Conservation (phyloP, 1,140 invertebrate genomes). For the Tenebrio molitor region DNA sequence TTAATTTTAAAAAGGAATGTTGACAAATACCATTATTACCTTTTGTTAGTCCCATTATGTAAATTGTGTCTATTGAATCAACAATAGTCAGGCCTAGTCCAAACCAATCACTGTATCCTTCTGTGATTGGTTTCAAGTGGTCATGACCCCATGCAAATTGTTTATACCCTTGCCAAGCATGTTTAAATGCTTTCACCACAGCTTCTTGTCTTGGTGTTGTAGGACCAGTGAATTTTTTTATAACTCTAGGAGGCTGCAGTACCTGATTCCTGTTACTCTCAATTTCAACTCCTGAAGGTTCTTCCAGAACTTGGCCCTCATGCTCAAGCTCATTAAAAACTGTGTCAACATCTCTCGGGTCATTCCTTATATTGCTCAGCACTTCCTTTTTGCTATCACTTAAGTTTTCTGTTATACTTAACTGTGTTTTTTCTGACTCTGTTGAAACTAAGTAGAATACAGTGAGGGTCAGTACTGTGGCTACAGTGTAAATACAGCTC, state of each 20-base stretch:
- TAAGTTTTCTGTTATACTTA: constrained; percentile 62
- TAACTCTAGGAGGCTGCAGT: constrained; percentile 49
- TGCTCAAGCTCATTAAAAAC: constrained; percentile 52
- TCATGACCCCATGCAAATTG: constrained; percentile 95
- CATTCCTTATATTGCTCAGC: constrained; percentile 51
- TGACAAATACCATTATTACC: constrained; percentile 71
- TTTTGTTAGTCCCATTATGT: constrained; percentile 91
- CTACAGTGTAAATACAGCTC: constrained; percentile 76
- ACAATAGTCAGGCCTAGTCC: constrained; percentile 90
- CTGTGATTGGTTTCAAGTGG: constrained; percentile 90
- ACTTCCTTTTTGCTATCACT: constrained; percentile 56
- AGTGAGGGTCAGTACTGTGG: constrained; percentile 69
- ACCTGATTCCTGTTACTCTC: constrained; percentile 58
- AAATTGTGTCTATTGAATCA: constrained; percentile 92
- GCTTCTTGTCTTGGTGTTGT: constrained; percentile 84
- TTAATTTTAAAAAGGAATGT: not conserved
- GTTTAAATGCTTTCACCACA: constrained; percentile 87
- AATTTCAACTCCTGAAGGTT: constrained; percentile 56
- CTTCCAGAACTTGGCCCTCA: constrained; percentile 61
- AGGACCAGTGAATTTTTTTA: constrained; percentile 72
- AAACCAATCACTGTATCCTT: constrained; percentile 90
- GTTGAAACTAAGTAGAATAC: constrained; percentile 72
- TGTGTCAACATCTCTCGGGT: constrained; percentile 51
- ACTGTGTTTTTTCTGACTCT: constrained; percentile 61
- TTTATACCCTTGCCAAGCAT: constrained; percentile 94